Percentiles rank a stretch among this genome's conserved stretches.
Conservation (phyloP, 2,888 invertebrate species). For the Dendrolimus houi region DNA sequence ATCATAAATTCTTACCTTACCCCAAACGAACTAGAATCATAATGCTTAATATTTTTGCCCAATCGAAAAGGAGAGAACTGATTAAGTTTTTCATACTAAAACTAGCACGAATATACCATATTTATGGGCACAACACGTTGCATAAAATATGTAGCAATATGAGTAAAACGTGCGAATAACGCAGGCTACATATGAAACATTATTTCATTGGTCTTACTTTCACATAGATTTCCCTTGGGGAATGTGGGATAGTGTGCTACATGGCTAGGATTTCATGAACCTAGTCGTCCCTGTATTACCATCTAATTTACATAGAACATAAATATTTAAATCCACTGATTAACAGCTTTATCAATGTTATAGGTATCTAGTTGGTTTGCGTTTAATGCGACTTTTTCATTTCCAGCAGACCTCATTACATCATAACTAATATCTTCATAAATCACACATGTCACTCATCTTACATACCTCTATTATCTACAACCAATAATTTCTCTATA, state of each 20-base stretch:
- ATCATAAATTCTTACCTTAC: too few species aligned
- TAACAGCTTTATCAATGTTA: too few species aligned
- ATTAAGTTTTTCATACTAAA: not conserved
- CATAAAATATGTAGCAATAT: conserved; percentile 8
- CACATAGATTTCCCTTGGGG: conserved; percentile 35
- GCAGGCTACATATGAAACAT: conserved; percentile 25
- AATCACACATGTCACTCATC: too few species aligned
- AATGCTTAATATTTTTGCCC: not conserved
- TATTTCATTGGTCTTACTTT: conserved; percentile 31
- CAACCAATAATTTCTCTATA: too few species aligned
- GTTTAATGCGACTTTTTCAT: too few species aligned
- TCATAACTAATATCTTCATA: too few species aligned
- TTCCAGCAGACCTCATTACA: too few species aligned
- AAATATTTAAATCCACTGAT: too few species aligned
- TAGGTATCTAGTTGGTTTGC: too few species aligned
- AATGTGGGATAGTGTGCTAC: not conserved
- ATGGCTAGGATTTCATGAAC: not conserved
- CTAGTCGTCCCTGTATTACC: not conserved
- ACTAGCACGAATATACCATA: not conserved
- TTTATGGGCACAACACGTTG: not conserved
- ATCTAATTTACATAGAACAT: not conserved
- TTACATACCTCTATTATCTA: too few species aligned
- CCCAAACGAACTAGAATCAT: too few species aligned
- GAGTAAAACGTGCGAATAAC: conserved; percentile 21
- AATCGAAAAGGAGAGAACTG: not conserved